Evolutionary conservation across 2,113 vertebrate species (phyloP).

Genomic region (Elgaria multicarinata): DNA sequence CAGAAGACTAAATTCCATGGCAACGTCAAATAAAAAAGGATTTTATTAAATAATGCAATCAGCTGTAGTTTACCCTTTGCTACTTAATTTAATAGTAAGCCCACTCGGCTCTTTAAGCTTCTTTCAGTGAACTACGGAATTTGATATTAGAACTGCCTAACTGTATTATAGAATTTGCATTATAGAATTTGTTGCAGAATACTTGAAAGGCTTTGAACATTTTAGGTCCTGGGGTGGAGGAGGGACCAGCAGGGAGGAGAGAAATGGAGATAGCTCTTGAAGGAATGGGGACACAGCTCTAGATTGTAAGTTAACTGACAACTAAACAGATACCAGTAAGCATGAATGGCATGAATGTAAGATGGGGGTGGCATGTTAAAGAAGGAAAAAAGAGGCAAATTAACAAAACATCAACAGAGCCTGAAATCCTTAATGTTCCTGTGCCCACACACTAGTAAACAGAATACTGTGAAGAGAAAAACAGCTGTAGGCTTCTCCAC

Average conservation of each 20-base stretch:
- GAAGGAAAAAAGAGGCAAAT: neutral
- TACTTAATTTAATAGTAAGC: conserved; percentile 9
- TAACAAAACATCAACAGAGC: neutral
- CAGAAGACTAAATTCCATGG: neutral
- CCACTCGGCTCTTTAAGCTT: conserved; percentile 6
- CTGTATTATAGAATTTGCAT: conserved; percentile 7
- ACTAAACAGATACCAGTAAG: neutral
- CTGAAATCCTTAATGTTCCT: neutral
- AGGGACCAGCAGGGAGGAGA: neutral
- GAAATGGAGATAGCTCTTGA: neutral
- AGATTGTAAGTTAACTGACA: neutral
- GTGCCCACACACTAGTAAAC: neutral
- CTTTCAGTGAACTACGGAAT: neutral
- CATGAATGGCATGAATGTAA: neutral
- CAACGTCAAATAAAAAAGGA: conserved; percentile 13
- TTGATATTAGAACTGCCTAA: neutral
- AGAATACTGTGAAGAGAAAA: neutral
- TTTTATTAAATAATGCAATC: conserved; percentile 8
- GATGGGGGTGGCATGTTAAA: neutral
- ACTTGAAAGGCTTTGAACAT: neutral
- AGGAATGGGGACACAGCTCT: neutral
- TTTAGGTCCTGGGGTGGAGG: neutral
- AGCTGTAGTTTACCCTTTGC: neutral
- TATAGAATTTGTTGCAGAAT: neutral
- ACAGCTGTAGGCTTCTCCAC: neutral